Evolutionary conservation across 1,140 invertebrate genomes (phyloP).

Genomic region (Tribolium madens): DNA sequence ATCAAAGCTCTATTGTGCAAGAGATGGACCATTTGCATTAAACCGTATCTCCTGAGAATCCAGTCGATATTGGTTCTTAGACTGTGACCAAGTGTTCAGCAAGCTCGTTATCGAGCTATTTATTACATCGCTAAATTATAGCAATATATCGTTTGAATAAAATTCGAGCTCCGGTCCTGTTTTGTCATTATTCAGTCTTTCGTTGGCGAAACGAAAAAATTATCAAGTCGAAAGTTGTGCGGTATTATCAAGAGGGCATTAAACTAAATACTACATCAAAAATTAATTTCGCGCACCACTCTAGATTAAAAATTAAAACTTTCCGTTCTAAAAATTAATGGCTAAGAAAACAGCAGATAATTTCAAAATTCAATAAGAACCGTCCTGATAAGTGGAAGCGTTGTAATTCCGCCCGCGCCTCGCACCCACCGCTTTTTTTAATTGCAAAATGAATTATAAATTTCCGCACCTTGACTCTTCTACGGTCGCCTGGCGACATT

Average conservation of each 20-base stretch:
- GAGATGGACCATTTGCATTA: conserved; percentile 61
- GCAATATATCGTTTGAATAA: conserved; percentile 43
- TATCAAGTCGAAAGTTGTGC: conserved; percentile 28
- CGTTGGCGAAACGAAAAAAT: conserved; percentile 9
- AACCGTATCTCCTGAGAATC: conserved; percentile 55
- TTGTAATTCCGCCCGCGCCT: conserved; percentile 32
- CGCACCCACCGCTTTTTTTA: conserved; percentile 53
- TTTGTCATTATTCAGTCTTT: not conserved
- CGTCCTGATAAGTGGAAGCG: conserved; percentile 56
- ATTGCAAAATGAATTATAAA: conserved; percentile 60
- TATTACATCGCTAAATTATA: conserved; percentile 50
- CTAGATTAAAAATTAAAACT: conserved; percentile 64
- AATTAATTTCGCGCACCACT: conserved; percentile 60
- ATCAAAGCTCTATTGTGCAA: conserved; percentile 61
- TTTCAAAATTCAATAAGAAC: conserved; percentile 62
- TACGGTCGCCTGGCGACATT: conserved; percentile 49
- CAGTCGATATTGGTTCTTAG: conserved; percentile 55
- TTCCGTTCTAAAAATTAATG: conserved; percentile 63
- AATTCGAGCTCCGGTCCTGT: not conserved
- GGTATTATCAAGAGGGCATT: conserved; percentile 35
- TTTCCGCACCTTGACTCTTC: conserved; percentile 54
- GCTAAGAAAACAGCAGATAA: conserved; percentile 64
- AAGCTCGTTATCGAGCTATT: conserved; percentile 51
- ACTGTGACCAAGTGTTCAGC: conserved; percentile 46
- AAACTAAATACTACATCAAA: conserved; percentile 58